Base-by-base conservation (phyloP, 2,888 invertebrate species). In the Pseudanteris insignis region DNA sequence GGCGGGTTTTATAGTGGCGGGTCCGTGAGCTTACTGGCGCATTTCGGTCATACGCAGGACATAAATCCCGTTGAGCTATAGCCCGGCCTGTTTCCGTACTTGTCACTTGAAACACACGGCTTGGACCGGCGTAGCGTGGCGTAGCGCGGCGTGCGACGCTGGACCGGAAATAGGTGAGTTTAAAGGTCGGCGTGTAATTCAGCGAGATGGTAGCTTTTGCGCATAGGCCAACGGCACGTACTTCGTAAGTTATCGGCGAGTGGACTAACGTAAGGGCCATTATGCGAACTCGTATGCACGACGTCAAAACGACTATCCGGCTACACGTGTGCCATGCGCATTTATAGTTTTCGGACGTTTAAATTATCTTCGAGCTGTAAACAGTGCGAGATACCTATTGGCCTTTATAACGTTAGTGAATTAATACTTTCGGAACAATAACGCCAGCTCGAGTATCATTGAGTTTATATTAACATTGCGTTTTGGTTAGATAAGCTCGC, bases 251-350 rank as follows among this genome's bases (percentile, higher is more conserved):
- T 66, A 67, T 63, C 64, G 60, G 65, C 62, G 61, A 67, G 63
- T 58, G 65, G 67, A 67, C 60, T 51, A 58, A 62, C 63, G 61
- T 67, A 65, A 71, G 64, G 67, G 59, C 69, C 67, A 69, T 69
- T 70, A 66, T 66, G 51, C 66, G 58, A 28, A 61, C 41, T 53
- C 43, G 15, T 41, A 48, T 63, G 38, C 53, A 51, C 48, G 30
- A 24, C 38, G 36, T 53, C 53, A 38, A 29, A 53, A 60, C 28
- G 47, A 53, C 47, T 43, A 30, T 43, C 29, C 6, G 8, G 10
- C 37, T 7, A 15, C 12, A 36, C 25, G 25, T 46, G 53, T 36
- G 28, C 29, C 13, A 32, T 33, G 33, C 43, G 12, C 43, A 18
- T 43, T 43, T 37, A 44, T 37, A 13, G 50, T 29, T 11, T 29